Evolutionary conservation across 1,140 invertebrate species (phyloP).

Genomic region (Teleopsis dalmanni): DNA sequence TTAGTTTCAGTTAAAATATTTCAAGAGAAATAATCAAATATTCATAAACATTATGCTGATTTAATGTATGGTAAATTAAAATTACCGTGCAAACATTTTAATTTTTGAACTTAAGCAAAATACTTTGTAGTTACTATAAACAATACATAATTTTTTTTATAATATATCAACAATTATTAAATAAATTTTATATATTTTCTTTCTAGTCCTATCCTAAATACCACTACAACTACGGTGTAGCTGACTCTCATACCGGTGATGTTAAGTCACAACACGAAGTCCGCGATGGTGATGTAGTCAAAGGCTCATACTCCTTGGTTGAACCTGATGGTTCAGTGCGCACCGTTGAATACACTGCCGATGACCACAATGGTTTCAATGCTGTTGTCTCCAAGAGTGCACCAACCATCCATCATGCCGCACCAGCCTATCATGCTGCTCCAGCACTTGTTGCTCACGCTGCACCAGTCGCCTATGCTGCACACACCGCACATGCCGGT

Average conservation of each 20-base stretch:
- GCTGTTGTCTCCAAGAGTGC: constrained; percentile 47
- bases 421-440: constrained; percentile 15
- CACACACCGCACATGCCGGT: constrained; percentile 22
- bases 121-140: too few relatives aligned
- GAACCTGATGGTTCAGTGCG: constrained; percentile 54
- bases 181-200: constrained; percentile 5
- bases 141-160: too few relatives aligned
- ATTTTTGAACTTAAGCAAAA: too few relatives aligned
- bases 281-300: constrained; percentile 53
- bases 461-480: constrained; percentile 21
- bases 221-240: constrained; percentile 49
- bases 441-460: constrained; percentile 26
- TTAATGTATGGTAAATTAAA: too few relatives aligned
- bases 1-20: too few relatives aligned
- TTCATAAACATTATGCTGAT: too few relatives aligned
- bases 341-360: constrained; percentile 61
- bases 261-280: constrained; percentile 57
- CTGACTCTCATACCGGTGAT: constrained; percentile 53
- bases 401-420: constrained; percentile 28
- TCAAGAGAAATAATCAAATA: too few relatives aligned
- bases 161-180: neutral
- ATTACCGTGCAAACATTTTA: too few relatives aligned
- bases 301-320: constrained; percentile 52
- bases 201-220: constrained; percentile 48
- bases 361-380: constrained; percentile 57